phyloP scores from a whole-genome alignment of 2,888 invertebrate genomes.

The Scaptomyza cyrtandrae region DNA sequence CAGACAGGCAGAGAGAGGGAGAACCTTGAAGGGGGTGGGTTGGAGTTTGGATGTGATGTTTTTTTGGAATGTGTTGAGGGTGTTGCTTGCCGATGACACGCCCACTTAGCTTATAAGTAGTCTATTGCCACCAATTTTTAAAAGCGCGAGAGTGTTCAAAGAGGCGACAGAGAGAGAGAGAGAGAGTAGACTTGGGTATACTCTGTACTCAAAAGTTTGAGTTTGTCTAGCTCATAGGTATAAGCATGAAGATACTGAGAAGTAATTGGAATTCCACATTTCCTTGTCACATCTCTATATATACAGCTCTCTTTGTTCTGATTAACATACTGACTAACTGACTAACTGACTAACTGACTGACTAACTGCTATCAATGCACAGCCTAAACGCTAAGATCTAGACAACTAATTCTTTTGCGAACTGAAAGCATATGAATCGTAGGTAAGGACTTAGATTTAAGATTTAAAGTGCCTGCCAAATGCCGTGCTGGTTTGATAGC shows the following conservation, averaged over 20 bases:
- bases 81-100: slow-evolving; percentile 47
- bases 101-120: slow-evolving; percentile 53
- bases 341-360: no score
- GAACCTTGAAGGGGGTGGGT: slow-evolving; percentile 1
- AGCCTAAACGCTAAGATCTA: not conserved
- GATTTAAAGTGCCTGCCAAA: not conserved
- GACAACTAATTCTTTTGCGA: not conserved
- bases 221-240: no score
- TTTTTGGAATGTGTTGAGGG: not conserved
- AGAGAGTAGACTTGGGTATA: not conserved
- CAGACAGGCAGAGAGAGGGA: not conserved
- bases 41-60: not conserved
- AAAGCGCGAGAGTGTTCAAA: slow-evolving; percentile 4
- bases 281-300: no score
- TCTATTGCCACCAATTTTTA: slow-evolving; percentile 51
- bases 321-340: not conserved
- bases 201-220: not conserved
- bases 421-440: not conserved
- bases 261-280: no score
- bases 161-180: no score
- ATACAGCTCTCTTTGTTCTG: not conserved
- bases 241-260: no score
- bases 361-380: not conserved
- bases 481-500: not conserved
- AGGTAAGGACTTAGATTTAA: not conserved